Percentiles rank a stretch among this genome's conserved stretches.
Conservation (phyloP, 2,113 vertebrate species). For the Megaleporinus macrocephalus region DNA sequence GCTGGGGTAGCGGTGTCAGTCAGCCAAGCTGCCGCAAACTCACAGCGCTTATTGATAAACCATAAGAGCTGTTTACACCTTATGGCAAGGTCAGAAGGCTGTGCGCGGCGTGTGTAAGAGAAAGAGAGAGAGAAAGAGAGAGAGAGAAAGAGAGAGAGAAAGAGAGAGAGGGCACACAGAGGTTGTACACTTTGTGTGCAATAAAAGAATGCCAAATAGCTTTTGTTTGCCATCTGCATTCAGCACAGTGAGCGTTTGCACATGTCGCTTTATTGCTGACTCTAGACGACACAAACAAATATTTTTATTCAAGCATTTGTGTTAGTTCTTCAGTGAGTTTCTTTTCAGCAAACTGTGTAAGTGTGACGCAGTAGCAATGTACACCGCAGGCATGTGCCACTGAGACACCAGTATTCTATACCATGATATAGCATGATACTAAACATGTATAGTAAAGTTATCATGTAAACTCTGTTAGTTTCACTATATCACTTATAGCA, state of each 20-base stretch:
- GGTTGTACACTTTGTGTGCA: neutral
- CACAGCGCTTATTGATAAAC: neutral
- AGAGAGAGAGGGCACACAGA: neutral
- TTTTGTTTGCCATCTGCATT: conserved; percentile 5
- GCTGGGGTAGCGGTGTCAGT: neutral
- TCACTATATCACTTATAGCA: too few species aligned
- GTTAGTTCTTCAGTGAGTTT: neutral
- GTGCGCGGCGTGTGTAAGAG: neutral
- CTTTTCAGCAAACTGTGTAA: too few species aligned
- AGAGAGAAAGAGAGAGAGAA: neutral
- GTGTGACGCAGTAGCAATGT: too few species aligned
- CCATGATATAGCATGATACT: too few species aligned
- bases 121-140: neutral
- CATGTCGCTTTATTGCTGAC: neutral
- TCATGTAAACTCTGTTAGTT: too few species aligned
- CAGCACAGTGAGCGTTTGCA: neutral
- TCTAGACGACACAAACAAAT: neutral
- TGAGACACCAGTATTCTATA: too few species aligned
- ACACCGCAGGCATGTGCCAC: too few species aligned
- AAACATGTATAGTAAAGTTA: too few species aligned
- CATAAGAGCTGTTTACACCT: neutral
- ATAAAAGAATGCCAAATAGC: neutral
- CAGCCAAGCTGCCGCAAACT: neutral
- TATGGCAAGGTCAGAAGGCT: neutral
- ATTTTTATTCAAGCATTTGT: too few species aligned